These are phyloP conservation scores for Aleadryas rufinucha DNA, from an alignment of 2,113 vertebrate genomes.

Conservation along the genomic window DNA sequence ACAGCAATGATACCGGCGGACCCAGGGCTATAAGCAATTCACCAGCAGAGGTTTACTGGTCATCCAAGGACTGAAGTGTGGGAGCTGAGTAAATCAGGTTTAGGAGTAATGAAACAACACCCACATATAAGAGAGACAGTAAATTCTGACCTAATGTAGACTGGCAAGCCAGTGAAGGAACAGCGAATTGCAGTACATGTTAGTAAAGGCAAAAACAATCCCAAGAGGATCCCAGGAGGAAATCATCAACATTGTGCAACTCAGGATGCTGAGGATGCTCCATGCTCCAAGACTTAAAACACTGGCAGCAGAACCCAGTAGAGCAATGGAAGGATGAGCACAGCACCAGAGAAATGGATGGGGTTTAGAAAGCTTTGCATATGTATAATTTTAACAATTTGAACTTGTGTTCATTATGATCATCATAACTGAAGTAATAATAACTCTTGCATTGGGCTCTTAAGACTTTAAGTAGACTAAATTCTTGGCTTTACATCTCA, in stretches of 20 bases:
- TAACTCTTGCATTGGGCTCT: neutral
- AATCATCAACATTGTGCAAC: neutral
- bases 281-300: neutral
- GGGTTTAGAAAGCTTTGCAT: neutral
- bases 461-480: neutral
- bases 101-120: neutral
- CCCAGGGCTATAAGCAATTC: neutral
- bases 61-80: neutral
- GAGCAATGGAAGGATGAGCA: neutral
- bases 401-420: neutral
- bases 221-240: neutral
- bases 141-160: neutral
- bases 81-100: neutral
- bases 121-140: too few species aligned
- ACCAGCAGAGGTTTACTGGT: neutral
- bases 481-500: neutral
- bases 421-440: neutral
- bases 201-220: neutral
- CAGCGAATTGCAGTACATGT: accelerated
- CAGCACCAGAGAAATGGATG: neutral
- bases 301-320: neutral
- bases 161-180: neutral
- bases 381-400: neutral
- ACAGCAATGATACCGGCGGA: neutral
- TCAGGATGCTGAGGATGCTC: neutral